Conservation (phyloP, 2,888 invertebrate species). For the Portevinia maculata region DNA sequence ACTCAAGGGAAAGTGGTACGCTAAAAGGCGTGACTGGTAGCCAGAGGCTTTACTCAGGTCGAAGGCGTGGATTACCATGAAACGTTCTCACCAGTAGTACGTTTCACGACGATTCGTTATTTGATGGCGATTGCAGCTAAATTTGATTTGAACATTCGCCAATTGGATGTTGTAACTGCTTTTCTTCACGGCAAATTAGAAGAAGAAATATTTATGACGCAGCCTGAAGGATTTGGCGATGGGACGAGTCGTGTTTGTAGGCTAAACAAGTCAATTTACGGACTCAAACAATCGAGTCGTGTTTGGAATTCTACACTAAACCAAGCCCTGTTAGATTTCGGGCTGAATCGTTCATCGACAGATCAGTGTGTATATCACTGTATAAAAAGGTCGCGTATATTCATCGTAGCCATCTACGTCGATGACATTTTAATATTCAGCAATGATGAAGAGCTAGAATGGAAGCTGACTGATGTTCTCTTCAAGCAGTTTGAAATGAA, state of each 20-base stretch:
- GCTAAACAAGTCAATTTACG: constrained; percentile 53
- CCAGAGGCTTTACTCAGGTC: constrained; percentile 51
- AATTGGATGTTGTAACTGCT: constrained; percentile 35
- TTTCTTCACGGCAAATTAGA: constrained; percentile 26
- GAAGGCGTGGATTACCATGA: constrained; percentile 56
- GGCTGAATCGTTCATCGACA: too few species aligned
- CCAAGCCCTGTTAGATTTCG: constrained; percentile 32
- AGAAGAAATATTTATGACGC: too few species aligned
- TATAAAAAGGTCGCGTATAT: too few species aligned
- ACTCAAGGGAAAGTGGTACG: constrained; percentile 25
- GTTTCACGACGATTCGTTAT: constrained; percentile 43
- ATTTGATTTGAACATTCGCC: too few species aligned
- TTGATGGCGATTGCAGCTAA: constrained; percentile 53
- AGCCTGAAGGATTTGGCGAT: constrained; percentile 48
- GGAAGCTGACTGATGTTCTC: too few species aligned
- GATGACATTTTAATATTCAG: too few species aligned
- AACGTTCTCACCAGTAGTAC: constrained; percentile 45
- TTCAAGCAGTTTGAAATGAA: too few species aligned
- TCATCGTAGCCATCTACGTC: too few species aligned
- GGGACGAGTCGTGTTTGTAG: constrained; percentile 54
- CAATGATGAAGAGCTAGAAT: too few species aligned
- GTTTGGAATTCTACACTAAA: constrained; percentile 56
- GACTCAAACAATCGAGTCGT: constrained; percentile 55
- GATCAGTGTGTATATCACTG: too few species aligned
- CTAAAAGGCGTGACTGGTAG: constrained; percentile 47